Evolutionary conservation across 2,888 invertebrate genomes (phyloP), one percentile per base, ranked within the genome.

Genomic region (Ferdinandea cuprea): DNA sequence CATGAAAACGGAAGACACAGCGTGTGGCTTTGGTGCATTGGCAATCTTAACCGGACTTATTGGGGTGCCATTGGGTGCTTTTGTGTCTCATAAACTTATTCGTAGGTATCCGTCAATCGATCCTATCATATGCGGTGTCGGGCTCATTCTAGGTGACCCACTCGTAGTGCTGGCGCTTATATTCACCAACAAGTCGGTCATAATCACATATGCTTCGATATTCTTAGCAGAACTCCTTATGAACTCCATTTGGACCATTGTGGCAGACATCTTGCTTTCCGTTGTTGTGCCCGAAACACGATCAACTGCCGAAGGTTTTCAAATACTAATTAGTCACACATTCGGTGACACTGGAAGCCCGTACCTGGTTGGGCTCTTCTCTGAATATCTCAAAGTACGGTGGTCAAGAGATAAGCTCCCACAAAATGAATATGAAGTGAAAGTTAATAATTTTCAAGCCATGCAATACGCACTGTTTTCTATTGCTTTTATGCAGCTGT

Each of bases 311-410:
- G 69, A 73, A 40, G 73, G 79, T 0, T 42, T 79, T 56, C 79
- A 84, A 84, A 74, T 84, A 4, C 46, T 69, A 35, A 35, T 73
- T 13, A 56, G 40, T 17, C 84, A 84, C 32, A 28, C 65, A 4
- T 69, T 79, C 2, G 84, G 84, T 3, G 84, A 84, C 56, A 79
- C 73, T 2, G 84, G 78, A 32, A 84, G 84, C n/a, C 84, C 79
- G 1, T 73, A 73, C 11, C 3, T 84, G 4, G 68, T 79, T 4
- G 83, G 83, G 0, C 17, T 84, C 4, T 1, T 84, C 8, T 73
- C 78, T 4, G 84, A 84, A 37, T 1, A 13, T 1, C 19, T 73
- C 0, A 68, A 68, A n/a, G 1, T 13, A 6, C 37, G 25, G 17
- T 74, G 54, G 74, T 13, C 1, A 13, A 9, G 48, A 9, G 19